Conservation (phyloP, 2,113 vertebrate genomes). For the Phyllostomus hastatus region DNA sequence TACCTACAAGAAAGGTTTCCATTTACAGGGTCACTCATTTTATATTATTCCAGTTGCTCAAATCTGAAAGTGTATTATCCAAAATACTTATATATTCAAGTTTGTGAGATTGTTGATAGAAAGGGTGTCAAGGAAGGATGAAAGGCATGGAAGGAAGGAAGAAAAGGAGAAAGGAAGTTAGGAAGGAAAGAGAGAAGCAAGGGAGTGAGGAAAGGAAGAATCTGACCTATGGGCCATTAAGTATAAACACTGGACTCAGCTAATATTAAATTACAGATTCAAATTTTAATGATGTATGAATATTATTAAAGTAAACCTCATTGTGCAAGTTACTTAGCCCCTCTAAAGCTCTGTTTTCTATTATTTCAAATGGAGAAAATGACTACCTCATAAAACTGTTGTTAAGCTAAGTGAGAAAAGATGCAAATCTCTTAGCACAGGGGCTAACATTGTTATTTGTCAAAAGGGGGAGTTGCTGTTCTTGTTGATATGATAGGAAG, state of each 20-base stretch:
- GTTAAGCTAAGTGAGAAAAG: neutral
- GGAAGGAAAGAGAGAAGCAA: accelerated
- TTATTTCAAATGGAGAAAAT: neutral
- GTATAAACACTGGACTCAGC: neutral
- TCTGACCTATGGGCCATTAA: neutral
- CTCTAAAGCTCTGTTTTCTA: neutral
- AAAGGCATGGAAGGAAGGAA: neutral
- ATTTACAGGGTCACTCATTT: neutral
- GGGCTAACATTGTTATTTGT: neutral
- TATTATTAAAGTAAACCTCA: neutral
- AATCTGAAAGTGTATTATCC: neutral
- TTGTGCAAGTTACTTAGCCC: neutral
- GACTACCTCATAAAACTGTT: neutral
- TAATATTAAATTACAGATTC: neutral
- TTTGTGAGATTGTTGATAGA: neutral
- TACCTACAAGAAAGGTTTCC: neutral
- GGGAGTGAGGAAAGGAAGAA: neutral
- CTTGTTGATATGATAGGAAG: neutral
- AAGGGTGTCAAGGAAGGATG: neutral
- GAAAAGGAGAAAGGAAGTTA: no score
- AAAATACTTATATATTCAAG: neutral
- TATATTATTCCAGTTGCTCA: neutral
- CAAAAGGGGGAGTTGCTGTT: neutral
- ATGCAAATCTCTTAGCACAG: neutral
- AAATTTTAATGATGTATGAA: neutral